Evolutionary conservation across 2,113 vertebrate species (phyloP).

Genomic region (Phaethornis superciliosus): DNA sequence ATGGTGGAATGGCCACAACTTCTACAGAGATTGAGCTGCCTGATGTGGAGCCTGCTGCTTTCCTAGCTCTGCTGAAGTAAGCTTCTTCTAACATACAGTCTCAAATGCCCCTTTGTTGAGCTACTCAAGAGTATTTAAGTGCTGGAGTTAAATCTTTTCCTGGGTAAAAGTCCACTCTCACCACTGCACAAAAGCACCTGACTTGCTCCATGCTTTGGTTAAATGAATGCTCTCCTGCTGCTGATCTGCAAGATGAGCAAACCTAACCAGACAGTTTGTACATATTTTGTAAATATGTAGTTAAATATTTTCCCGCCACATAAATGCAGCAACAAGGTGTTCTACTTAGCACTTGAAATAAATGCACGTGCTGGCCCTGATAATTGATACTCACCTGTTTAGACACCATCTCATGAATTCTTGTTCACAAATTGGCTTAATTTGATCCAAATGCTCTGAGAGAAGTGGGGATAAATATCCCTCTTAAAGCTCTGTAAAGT

Average conservation of each 20-base stretch:
- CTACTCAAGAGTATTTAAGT: neutral
- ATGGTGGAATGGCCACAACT: conserved; percentile 96
- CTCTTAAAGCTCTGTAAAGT: neutral
- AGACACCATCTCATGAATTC: neutral
- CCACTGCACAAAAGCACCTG: neutral
- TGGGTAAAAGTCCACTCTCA: neutral
- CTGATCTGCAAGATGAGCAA: neutral
- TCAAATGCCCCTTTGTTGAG: neutral
- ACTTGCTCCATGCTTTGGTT: neutral
- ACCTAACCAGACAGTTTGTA: neutral
- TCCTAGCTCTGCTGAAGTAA: conserved; percentile 94
- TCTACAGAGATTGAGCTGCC: conserved; percentile 96
- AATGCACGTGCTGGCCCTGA: neutral
- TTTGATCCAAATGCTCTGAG: neutral
- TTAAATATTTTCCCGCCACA: fast-evolving
- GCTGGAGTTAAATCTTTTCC: neutral
- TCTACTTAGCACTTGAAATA: neutral
- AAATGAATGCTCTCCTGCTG: neutral
- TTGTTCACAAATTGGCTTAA: neutral
- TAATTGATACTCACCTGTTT: neutral
- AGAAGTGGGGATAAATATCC: neutral
- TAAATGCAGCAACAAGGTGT: neutral
- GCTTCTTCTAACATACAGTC: neutral
- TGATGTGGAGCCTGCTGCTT: conserved; percentile 94
- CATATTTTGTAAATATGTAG: neutral